Evolutionary conservation across 1,140 invertebrate species (phyloP).

Genomic region (Hesperophylax magnus): DNA sequence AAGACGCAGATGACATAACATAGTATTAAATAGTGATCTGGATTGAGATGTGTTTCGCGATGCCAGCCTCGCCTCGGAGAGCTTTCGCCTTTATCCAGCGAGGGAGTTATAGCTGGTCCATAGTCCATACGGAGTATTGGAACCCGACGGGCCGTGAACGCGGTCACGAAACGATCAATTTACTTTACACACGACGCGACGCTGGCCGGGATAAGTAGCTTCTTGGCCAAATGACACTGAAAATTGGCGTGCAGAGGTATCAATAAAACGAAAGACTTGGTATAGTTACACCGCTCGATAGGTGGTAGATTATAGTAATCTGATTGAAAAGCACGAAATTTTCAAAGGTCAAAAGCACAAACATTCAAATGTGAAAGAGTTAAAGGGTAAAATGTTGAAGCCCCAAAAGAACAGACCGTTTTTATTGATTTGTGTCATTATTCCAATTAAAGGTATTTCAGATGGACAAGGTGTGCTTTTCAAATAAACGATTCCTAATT

Average conservation of each 20-base stretch:
- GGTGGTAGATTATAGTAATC: too few relatives aligned
- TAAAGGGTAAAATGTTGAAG: too few relatives aligned
- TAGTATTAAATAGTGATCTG: neutral
- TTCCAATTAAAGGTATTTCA: too few relatives aligned
- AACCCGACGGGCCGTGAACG: constrained; percentile 1
- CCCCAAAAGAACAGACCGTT: too few relatives aligned
- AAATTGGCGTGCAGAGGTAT: neutral
- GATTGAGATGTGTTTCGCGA: neutral
- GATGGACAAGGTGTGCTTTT: too few relatives aligned
- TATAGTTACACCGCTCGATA: too few relatives aligned
- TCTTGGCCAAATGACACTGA: neutral
- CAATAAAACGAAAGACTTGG: neutral
- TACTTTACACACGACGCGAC: neutral
- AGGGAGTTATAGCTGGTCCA: neutral
- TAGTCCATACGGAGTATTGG: constrained; percentile 15
- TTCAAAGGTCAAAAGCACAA: too few relatives aligned
- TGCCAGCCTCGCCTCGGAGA: neutral
- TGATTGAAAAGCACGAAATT: too few relatives aligned
- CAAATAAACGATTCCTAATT: too few relatives aligned
- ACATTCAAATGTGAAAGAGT: too few relatives aligned
- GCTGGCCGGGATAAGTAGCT: neutral
- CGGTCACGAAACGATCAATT: constrained; percentile 11
- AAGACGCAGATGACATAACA: too few relatives aligned
- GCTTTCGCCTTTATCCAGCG: neutral
- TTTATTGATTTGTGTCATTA: too few relatives aligned